phyloP scores from a whole-genome alignment of 2,888 invertebrate genomes.

The Xestia xanthographa region DNA sequence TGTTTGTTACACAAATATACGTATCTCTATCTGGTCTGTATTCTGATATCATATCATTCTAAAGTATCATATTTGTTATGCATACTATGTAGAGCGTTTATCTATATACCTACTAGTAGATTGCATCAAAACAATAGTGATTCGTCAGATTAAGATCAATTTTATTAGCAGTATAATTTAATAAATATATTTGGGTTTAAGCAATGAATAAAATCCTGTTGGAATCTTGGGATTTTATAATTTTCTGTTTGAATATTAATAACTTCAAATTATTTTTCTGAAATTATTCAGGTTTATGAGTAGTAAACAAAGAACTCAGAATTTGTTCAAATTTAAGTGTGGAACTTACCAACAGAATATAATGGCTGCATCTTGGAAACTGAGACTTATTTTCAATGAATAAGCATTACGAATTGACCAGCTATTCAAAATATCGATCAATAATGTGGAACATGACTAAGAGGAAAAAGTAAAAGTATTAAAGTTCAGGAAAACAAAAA shows the following conservation, averaged over 20 bases:
- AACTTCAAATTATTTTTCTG: background rate
- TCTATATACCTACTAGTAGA: conserved; percentile 20
- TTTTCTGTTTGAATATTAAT: background rate
- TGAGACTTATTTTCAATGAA: background rate
- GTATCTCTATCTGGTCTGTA: conserved; percentile 33
- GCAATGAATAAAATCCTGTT: background rate
- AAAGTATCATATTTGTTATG: conserved; percentile 55
- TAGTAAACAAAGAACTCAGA: conserved; percentile 32
- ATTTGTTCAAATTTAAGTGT: background rate
- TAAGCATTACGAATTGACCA: conserved; percentile 41
- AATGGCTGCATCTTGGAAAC: conserved; percentile 66
- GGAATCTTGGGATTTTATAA: background rate
- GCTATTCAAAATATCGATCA: conserved; percentile 28
- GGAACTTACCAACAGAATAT: conserved; percentile 70
- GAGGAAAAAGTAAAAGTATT: conserved; percentile 37
- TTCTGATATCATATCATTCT: conserved; percentile 43
- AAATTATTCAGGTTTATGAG: background rate
- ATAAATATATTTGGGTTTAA: background rate
- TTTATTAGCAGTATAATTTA: background rate
- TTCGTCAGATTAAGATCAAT: conserved; percentile 6
- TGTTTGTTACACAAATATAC: conserved; percentile 38
- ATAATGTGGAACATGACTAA: conserved; percentile 36
- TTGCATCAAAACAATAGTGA: conserved; percentile 39
- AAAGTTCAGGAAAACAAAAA: conserved; percentile 25
- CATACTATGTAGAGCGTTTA: conserved; percentile 30